Evolutionary conservation across 2,797 vertebrate genomes (phyloP), one percentile per base, ranked within the genome.

Genomic region (Distichodus sexfasciatus): DNA sequence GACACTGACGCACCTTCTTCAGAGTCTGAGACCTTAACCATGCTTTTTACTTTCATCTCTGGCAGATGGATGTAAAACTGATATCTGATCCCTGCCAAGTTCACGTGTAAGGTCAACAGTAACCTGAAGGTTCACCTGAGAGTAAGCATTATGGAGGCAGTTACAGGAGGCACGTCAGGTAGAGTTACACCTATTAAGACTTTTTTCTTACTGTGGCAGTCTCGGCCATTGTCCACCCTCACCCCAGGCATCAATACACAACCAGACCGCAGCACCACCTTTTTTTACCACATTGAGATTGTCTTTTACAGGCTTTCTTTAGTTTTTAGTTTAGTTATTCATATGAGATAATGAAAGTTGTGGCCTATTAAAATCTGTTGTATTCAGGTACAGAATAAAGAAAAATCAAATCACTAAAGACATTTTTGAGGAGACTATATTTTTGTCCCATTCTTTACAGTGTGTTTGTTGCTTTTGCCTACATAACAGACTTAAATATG

Each of bases 181-280:
- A 60, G 66, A 74, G 64, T 80, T 78, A 76, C 79, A 80, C 64
- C 54, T 71, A 73, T 74, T 64, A n/a, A n/a, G n/a, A n/a, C 43
- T 64, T 43, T 72, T 62, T 50, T 55, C 69, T 51, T 65, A 59
- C 46, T 68, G 50, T 14, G 5, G 61, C 57, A 36, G 23, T 29
- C 48, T 46, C 21, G 44, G 17, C 28, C 26, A 19, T 41, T 48
- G 40, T 28, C 26, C 62, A 67, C 28, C 47, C 54, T 60, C 29
- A 64, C 62, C 55, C 31, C 9, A 23, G 54, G 60, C 31, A 66
- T 33, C 21, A 48, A 8, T 55, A 31, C 44, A 31, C 19, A 28
- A 36, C 4, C 28, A 54, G 47, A 44, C 23, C 53, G 36, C 24
- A 26, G 1, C 23, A 46, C n/a, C 3, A 5, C 12, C 47, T 28